Evolutionary conservation across 2,113 vertebrate species (phyloP).

Genomic region (Zapornia atra): DNA sequence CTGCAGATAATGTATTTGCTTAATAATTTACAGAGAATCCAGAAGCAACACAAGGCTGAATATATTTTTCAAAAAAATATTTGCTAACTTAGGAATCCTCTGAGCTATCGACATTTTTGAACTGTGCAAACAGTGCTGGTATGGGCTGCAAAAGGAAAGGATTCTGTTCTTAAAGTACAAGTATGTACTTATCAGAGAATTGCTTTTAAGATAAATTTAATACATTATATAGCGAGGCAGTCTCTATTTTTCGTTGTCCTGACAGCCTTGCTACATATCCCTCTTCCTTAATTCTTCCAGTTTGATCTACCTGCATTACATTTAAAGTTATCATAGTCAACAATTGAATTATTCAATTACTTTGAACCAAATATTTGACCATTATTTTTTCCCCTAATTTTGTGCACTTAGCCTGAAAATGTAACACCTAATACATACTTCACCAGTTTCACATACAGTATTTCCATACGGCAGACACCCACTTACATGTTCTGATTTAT

Average conservation of each 20-base stretch:
- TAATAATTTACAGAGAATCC: not conserved
- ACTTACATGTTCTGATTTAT: not conserved
- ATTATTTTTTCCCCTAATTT: not conserved
- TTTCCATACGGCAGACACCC: not conserved
- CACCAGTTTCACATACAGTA: not conserved
- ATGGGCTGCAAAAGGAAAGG: conserved; percentile 21
- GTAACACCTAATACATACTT: not conserved
- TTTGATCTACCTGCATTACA: not conserved
- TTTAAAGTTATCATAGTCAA: conserved; percentile 29
- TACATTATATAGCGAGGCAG: not conserved
- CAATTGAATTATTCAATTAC: conserved; percentile 28
- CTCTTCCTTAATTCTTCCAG: not conserved
- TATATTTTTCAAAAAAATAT: not conserved
- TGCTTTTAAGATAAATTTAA: conserved; percentile 59
- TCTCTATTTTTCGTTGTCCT: conserved; percentile 20
- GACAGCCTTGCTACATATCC: not conserved
- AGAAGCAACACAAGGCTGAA: not conserved
- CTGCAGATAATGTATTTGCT: not conserved
- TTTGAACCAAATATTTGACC: not conserved
- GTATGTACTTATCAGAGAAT: conserved; percentile 51
- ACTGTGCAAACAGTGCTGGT: conserved; percentile 24
- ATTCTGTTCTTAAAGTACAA: conserved; percentile 40
- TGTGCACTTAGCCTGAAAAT: not conserved
- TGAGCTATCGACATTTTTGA: conserved; percentile 16
- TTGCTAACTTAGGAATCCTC: conserved; percentile 38